phyloP scores from a whole-genome alignment of 2,797 vertebrate genomes.

The Taeniopygia guttata region DNA sequence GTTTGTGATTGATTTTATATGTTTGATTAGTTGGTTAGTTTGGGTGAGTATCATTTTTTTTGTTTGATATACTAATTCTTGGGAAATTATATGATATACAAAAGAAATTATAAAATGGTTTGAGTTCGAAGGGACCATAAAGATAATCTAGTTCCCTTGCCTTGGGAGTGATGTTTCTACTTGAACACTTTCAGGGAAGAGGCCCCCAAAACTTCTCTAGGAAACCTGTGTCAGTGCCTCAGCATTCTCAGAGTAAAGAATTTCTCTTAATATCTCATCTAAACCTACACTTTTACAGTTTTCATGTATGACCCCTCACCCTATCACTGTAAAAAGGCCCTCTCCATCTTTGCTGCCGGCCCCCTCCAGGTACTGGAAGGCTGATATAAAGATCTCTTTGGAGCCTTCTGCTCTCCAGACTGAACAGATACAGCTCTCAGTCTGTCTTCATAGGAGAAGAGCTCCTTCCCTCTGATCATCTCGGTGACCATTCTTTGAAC shows the following conservation, averaged over 20 bases:
- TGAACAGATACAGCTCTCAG: background rate
- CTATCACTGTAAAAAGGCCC: background rate
- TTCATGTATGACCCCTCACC: background rate
- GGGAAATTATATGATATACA: background rate
- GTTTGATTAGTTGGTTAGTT: background rate
- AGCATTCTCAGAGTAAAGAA: background rate
- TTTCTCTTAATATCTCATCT: background rate
- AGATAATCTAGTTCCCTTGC: background rate
- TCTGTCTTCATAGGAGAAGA: background rate
- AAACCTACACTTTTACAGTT: background rate
- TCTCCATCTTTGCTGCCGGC: background rate
- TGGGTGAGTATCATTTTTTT: background rate
- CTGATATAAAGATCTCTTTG: background rate
- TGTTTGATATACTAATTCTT: background rate
- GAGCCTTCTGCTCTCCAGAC: background rate
- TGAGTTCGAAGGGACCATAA: background rate
- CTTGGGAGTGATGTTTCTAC: background rate
- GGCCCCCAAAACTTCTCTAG: background rate
- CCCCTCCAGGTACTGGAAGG: background rate
- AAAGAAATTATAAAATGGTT: background rate
- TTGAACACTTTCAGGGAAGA: background rate
- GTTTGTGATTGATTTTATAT: accelerated
- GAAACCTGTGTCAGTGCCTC: background rate
- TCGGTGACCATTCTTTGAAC: background rate
- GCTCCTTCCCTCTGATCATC: background rate